A percentile compares a stretch with the other conserved stretches of the same genome.
Evolutionary conservation across 2,888 invertebrate species (phyloP).

Genomic region (Steinernema carpocapsae): DNA sequence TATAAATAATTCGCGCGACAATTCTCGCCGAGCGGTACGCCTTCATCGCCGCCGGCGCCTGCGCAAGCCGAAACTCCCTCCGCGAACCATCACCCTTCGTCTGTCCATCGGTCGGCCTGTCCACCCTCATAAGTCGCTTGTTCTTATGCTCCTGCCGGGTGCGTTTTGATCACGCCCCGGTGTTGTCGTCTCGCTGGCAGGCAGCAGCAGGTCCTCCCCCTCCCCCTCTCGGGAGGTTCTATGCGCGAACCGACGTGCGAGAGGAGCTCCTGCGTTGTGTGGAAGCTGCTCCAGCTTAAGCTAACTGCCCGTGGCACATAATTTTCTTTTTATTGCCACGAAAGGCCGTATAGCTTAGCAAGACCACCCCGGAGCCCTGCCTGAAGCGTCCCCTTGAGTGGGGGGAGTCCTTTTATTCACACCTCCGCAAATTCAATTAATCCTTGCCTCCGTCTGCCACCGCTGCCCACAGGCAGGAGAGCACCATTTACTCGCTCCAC

Average conservation of each 20-base stretch:
- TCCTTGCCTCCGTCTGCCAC: constrained; percentile 9
- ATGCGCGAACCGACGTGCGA: too few relatives aligned
- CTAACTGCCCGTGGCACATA: constrained; percentile 17
- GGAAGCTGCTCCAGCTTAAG: constrained; percentile 5
- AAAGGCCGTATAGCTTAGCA: constrained; percentile 7
- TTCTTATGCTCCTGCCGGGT: too few relatives aligned
- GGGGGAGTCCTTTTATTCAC: constrained; percentile 1
- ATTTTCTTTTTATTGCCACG: constrained; percentile 28
- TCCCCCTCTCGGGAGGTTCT: too few relatives aligned
- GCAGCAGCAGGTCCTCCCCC: too few relatives aligned
- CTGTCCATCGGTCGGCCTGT: neutral
- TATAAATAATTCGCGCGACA: constrained; percentile 28
- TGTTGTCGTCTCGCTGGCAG: too few relatives aligned
- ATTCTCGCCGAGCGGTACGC: neutral
- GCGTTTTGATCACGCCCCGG: too few relatives aligned
- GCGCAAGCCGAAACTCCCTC: neutral
- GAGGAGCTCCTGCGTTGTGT: neutral
- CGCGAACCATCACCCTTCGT: neutral
- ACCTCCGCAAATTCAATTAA: constrained; percentile 33
- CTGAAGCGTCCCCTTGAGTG: neutral
- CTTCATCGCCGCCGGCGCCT: neutral
- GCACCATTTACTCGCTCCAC: too few relatives aligned
- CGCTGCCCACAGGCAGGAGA: neutral
- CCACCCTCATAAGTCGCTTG: neutral
- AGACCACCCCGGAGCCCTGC: neutral